These are phyloP conservation scores for Patiria miniata DNA, from an alignment of 35 echinoderm and acorn worm genomes.

Conservation along the genomic window DNA sequence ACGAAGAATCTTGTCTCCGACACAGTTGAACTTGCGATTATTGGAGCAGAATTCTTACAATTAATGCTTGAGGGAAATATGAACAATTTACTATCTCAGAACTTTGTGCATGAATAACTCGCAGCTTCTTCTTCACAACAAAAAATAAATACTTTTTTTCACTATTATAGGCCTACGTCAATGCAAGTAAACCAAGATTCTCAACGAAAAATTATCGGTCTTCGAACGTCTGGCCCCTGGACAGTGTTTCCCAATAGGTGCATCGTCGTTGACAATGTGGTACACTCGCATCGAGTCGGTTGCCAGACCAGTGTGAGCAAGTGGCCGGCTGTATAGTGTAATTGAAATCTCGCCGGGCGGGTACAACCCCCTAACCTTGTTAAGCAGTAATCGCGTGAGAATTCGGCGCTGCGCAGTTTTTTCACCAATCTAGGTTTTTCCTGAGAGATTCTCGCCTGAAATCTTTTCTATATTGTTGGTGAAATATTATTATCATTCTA, in stretches of 20 bases:
- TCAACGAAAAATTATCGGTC: neutral
- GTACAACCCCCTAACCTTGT: conserved; percentile 6
- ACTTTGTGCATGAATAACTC: too few relatives aligned
- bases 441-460: neutral
- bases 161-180: too few relatives aligned
- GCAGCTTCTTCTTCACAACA: too few relatives aligned
- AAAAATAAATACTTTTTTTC: too few relatives aligned
- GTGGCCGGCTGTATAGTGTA: conserved; percentile 9
- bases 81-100: too few relatives aligned
- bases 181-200: too few relatives aligned
- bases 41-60: too few relatives aligned
- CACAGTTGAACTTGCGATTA: too few relatives aligned
- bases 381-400: conserved; percentile 19
- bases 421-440: neutral
- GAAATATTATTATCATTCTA: neutral
- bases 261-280: neutral
- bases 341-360: conserved; percentile 20
- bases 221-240: neutral
- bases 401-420: neutral
- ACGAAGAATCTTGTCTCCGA: too few relatives aligned
- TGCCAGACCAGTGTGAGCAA: neutral
- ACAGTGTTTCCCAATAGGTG: neutral
- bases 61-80: too few relatives aligned
- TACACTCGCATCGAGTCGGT: neutral
- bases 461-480: neutral